These are phyloP conservation scores for Unio pictorum DNA, from an alignment of 2,888 invertebrate species.

Conservation along the genomic window DNA sequence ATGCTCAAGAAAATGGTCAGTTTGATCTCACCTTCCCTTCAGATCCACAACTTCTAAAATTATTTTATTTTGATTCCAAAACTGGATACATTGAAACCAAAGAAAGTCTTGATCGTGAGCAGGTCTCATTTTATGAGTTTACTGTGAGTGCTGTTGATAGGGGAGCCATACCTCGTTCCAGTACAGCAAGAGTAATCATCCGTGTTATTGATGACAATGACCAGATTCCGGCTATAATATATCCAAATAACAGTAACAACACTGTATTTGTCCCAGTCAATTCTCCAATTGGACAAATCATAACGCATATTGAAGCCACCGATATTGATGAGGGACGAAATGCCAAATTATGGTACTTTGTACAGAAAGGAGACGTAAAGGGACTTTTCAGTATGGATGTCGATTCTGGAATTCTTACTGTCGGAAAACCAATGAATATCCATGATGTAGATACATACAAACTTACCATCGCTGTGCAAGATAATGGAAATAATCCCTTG, in stretches of 20 bases:
- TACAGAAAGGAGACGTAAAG: slow-evolving; percentile 79
- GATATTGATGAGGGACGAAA: slow-evolving; percentile 95
- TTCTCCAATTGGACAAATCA: slow-evolving; percentile 46
- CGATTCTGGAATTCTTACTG: slow-evolving; percentile 69
- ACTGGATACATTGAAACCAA: slow-evolving; percentile 89
- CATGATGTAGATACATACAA: slow-evolving; percentile 47
- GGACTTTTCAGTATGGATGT: slow-evolving; percentile 71
- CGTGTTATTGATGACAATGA: slow-evolving; percentile 97
- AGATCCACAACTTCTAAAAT: slow-evolving; percentile 73
- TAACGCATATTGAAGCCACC: slow-evolving; percentile 82
- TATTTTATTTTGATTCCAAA: slow-evolving; percentile 78
- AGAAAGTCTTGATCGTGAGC: slow-evolving; percentile 87
- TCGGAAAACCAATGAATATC: slow-evolving; percentile 45
- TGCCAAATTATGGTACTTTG: slow-evolving; percentile 93
- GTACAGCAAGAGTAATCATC: slow-evolving; percentile 92
- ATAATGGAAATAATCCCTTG: slow-evolving; percentile 46
- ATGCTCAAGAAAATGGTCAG: slow-evolving; percentile 91
- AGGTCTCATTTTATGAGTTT: slow-evolving; percentile 87
- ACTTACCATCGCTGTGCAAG: slow-evolving; percentile 55
- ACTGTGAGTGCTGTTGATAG: slow-evolving; percentile 89
- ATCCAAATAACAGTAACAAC: slow-evolving; percentile 57
- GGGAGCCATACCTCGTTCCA: slow-evolving; percentile 77
- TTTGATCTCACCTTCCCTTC: slow-evolving; percentile 35
- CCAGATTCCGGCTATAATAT: slow-evolving; percentile 80
- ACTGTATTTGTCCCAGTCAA: slow-evolving; percentile 54